A percentile compares a stretch with the other conserved stretches of the same genome.
These are phyloP conservation scores for Neodiprion pinetum DNA, from an alignment of 1,140 invertebrate genomes.

Conservation along the genomic window DNA sequence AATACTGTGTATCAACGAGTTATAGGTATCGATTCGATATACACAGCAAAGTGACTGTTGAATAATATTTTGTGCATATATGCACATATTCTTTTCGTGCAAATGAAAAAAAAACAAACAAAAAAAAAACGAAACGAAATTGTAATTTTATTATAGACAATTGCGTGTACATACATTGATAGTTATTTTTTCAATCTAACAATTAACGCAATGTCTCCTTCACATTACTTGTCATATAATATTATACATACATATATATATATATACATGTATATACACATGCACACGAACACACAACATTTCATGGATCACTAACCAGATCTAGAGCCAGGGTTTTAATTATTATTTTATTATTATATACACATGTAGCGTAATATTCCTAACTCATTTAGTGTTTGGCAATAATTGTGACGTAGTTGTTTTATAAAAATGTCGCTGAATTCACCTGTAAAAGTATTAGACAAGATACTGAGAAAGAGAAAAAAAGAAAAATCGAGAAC, in stretches of 20 bases:
- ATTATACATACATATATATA: too few relatives aligned
- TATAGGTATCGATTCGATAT: too few relatives aligned
- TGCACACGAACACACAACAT: slow-evolving; percentile 35
- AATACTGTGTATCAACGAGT: too few relatives aligned
- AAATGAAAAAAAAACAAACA: slow-evolving; percentile 14
- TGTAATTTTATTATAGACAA: slow-evolving; percentile 16
- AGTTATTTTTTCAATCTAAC: too few relatives aligned
- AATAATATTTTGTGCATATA: too few relatives aligned
- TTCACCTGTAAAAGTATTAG: not conserved
- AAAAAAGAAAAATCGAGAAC: not conserved
- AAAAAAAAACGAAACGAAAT: slow-evolving; percentile 15
- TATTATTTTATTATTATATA: not conserved
- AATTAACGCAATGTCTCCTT: too few relatives aligned
- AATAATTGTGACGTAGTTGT: not conserved
- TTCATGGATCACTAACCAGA: slow-evolving; percentile 21
- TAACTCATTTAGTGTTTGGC: not conserved
- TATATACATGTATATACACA: slow-evolving; percentile 1
- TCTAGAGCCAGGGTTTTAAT: not conserved
- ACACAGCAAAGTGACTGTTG: too few relatives aligned
- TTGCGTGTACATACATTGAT: not conserved
- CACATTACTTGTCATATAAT: too few relatives aligned
- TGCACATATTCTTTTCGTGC: slow-evolving; percentile 11
- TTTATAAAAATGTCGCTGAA: not conserved
- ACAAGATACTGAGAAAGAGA: not conserved
- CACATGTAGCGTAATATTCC: too few relatives aligned